phyloP scores from a whole-genome alignment of 2,888 invertebrate species.

The Isoperla grammatica region DNA sequence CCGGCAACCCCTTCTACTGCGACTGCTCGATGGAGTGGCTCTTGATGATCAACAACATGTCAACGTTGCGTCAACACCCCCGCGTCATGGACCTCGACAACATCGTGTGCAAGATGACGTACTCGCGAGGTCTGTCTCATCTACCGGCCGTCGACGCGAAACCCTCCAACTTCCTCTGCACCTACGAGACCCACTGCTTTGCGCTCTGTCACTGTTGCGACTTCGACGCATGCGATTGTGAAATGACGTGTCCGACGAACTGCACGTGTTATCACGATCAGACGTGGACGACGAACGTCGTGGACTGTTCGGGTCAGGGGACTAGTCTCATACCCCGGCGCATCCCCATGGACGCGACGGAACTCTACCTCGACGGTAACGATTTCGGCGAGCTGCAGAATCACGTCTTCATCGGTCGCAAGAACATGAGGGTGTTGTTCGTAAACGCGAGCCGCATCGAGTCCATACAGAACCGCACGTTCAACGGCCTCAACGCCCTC shows the following conservation, averaged over 20 bases:
- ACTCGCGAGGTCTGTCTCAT: constrained; percentile 73
- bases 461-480: constrained; percentile 83
- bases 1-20: constrained; percentile 90
- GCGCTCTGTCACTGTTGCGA: constrained; percentile 94
- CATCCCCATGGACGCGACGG: constrained; percentile 92
- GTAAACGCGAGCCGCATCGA: constrained; percentile 81
- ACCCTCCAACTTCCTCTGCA: constrained; percentile 83
- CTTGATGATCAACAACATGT: constrained; percentile 82
- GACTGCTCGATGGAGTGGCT: constrained; percentile 96
- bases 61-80: constrained; percentile 72
- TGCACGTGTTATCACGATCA: constrained; percentile 94
- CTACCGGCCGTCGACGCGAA: constrained; percentile 70
- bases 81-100: constrained; percentile 83
- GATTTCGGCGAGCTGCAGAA: constrained; percentile 76
- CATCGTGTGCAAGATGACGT: constrained; percentile 81
- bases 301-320: constrained; percentile 80
- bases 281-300: constrained; percentile 87
- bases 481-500: constrained; percentile 74
- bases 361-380: constrained; percentile 88
- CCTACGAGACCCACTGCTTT: constrained; percentile 89
- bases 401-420: constrained; percentile 84
- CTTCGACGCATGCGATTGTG: constrained; percentile 93
- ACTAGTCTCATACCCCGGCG: constrained; percentile 73
- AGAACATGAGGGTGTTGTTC: constrained; percentile 79
- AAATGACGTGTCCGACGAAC: constrained; percentile 91